Base-by-base conservation (phyloP, 2,888 invertebrate genomes). In the Lagria hirta region DNA sequence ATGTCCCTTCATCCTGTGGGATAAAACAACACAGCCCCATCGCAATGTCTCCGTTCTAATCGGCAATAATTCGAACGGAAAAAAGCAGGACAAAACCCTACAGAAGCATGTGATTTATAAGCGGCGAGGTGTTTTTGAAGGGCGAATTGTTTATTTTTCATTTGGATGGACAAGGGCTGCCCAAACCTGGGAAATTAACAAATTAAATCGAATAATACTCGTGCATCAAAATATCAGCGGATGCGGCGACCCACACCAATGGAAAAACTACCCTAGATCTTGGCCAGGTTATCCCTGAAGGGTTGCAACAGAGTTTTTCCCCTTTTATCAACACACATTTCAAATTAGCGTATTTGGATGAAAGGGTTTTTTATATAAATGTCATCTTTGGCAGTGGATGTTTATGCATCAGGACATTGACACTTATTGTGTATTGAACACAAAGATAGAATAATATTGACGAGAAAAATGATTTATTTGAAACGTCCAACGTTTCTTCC, bases 101-200 rank as follows among this genome's bases (percentile, higher is more conserved):
- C 49, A 49, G 55, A 33, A 27, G 26, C 34, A 54, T 49, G 54
- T 58, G 54, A 61, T 62, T 60, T 62, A 60, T 58, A 55, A 48
- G 51, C 54, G 55, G 54, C 46, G 61, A 58, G 61, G 60, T 56
- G 60, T 58, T 61, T 61, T 59, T 48, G 59, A 59, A 57, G 56
- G 60, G 58, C 58, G 58, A 55, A 50, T 51, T 55, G 59, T 58
- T 57, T 60, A 53, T 58, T 55, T 58, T 58, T 51, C 58, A 58
- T 56, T 58, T 52, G 48, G 32, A 11, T 24, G 32, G 40, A 32
- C 24, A 15, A 43, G 38, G 21, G 32, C 24, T 4, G 35, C 20
- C 17, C 15, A 26, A 23, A 32, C 23, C 13, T 24, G 18, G 10
- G 12, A 30, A 43, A 43, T 36, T 37, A 36, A 30, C 30, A 32